Conservation (phyloP, 2,113 vertebrate genomes). For the Poecile atricapillus region DNA sequence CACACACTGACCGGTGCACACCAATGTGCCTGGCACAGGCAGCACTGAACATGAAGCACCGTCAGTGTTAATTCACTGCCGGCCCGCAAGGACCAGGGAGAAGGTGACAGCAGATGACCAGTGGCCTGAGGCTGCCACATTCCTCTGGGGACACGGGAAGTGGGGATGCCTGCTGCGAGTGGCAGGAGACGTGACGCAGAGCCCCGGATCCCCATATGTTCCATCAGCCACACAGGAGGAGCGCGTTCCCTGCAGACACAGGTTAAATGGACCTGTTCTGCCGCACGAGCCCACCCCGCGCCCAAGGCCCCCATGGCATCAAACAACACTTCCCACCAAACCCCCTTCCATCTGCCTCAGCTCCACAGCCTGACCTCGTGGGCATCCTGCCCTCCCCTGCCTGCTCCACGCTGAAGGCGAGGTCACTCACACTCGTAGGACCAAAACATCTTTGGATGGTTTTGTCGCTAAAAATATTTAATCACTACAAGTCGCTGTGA, state of each 20-base stretch:
- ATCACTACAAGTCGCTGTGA: neutral
- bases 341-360: neutral
- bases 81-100: neutral
- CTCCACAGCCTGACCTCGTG: neutral
- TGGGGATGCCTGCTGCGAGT: neutral
- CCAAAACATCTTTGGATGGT: neutral
- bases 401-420: neutral
- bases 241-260: neutral
- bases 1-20: accelerated
- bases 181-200: neutral
- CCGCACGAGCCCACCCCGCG: accelerated
- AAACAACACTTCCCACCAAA: neutral
- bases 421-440: neutral
- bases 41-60: neutral
- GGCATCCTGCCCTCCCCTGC: neutral
- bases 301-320: accelerated
- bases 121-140: slow-evolving; percentile 7
- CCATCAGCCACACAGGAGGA: neutral
- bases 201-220: neutral
- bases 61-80: neutral
- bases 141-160: neutral
- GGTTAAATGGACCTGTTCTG: neutral
- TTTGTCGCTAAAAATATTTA: neutral
- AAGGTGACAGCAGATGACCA: neutral
- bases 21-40: neutral